Base-by-base conservation (phyloP, 2,888 invertebrate genomes). In the Argyresthia albistria region DNA sequence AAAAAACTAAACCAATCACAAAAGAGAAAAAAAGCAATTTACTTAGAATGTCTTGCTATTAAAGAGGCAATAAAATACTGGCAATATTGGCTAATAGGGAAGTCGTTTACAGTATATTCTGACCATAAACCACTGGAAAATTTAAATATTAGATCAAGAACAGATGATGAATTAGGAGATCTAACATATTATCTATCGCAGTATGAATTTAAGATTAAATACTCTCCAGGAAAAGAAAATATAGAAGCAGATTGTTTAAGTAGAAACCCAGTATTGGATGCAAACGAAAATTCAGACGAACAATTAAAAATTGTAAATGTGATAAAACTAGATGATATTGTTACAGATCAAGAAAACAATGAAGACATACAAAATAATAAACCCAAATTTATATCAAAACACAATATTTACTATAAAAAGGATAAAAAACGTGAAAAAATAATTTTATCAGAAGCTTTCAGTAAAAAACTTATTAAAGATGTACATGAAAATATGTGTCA, bases 381-480 rank as follows among this genome's bases (percentile, higher is more conserved):
- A 15, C 45, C 49, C 54, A 55, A 52, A 49, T 14, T 46, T 12
- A 46, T 16, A 46, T 2, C 8, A 46, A 43, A 43, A 35, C 1
- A 42, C 4, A 35, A 45, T 10, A 37, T 50, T 36, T 50, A 50
- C 12, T 35, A 36, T 12, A 54, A 48, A 48, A 53, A 48, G 25
- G 11, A n/a, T 14, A 53, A 35, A 11, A 43, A 48, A 48, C 6
- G 12, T 3, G 52, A 58, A 48, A 60, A 59, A 58, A 62, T 58
- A 7, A 47, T 64, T 7, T 8, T 65, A 4, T 36, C 62, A 11
- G 63, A 62, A 53, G 55, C 56, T 46, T 58, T 60, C 47, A 61
- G 61, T 54, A 60, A 53, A 53, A 56, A 42, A 35, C 9, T 60
- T 10, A 57, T 64, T 37, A 54, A 57, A 57, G 11, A 58, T 37